phyloP scores from a whole-genome alignment of 2,797 vertebrate species.

The Borostomias antarcticus region DNA sequence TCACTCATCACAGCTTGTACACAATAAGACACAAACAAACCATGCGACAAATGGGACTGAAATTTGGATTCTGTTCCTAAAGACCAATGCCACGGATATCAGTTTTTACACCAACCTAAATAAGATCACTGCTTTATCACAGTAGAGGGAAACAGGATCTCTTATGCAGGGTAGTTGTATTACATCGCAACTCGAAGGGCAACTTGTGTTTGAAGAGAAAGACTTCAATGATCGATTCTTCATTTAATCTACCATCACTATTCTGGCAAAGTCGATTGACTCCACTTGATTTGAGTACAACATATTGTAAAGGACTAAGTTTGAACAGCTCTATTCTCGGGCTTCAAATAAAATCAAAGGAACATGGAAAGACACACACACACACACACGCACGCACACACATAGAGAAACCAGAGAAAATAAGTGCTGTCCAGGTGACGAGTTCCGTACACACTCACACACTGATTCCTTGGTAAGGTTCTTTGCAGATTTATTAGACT shows the following conservation, averaged over 20 bases:
- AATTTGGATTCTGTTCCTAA: too few relatives aligned
- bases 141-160: too few relatives aligned
- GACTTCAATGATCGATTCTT: too few relatives aligned
- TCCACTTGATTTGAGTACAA: too few relatives aligned
- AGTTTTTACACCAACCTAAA: too few relatives aligned
- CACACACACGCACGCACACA: background rate
- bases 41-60: conserved; percentile 13
- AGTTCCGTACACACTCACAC: conserved; percentile 43
- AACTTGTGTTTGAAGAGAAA: too few relatives aligned
- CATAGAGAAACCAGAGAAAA: background rate
- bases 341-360: background rate
- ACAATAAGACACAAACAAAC: conserved; percentile 19
- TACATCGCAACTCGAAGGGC: too few relatives aligned
- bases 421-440: background rate
- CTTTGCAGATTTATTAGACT: conserved; percentile 81
- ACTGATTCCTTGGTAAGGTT: conserved; percentile 67
- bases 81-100: too few relatives aligned
- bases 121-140: too few relatives aligned
- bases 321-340: background rate
- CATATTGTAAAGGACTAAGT: background rate
- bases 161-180: too few relatives aligned
- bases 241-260: too few relatives aligned
- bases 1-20: conserved; percentile 28
- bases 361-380: background rate
- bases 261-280: too few relatives aligned